phyloP scores from a whole-genome alignment of 30 jellyfish, hydroid and myxozoan genomes.

The Cassiopea xamachana region DNA sequence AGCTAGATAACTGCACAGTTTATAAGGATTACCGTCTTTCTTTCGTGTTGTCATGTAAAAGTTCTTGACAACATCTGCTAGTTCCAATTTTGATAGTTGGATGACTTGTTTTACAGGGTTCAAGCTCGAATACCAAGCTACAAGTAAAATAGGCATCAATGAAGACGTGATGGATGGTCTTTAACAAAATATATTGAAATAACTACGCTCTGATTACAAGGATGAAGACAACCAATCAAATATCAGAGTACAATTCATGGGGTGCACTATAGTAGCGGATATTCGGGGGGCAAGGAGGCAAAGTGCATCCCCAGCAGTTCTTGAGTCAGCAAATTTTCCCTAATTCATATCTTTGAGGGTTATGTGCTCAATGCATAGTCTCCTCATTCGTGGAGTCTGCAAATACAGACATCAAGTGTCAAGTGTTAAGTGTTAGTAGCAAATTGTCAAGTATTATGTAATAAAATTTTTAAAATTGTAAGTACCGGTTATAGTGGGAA shows the following conservation, averaged over 20 bases:
- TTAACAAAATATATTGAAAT: too few species aligned
- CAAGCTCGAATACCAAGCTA: constrained; percentile 61
- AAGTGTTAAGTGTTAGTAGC: too few species aligned
- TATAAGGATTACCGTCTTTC: constrained; percentile 60
- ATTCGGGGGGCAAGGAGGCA: neutral
- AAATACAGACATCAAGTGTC: too few species aligned
- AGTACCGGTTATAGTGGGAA: too few species aligned
- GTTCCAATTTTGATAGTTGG: constrained; percentile 39
- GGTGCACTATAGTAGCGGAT: neutral
- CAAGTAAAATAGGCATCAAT: neutral
- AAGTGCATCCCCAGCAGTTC: neutral
- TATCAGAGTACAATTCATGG: neutral
- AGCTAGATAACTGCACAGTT: constrained; percentile 59
- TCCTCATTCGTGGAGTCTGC: too few species aligned
- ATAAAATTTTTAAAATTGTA: too few species aligned
- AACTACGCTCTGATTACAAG: neutral
- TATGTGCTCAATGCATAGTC: too few species aligned
- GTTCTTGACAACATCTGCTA: constrained; percentile 49
- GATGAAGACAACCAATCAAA: neutral
- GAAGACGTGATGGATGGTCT: neutral
- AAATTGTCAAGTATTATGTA: too few species aligned
- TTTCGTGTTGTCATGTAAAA: constrained; percentile 64
- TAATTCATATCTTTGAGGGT: too few species aligned
- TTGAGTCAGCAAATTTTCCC: neutral
- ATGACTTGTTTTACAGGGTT: constrained; percentile 18